Evolutionary conservation across 2,888 invertebrate genomes (phyloP), one percentile per base, ranked within the genome.

Genomic region (Nebria salina): DNA sequence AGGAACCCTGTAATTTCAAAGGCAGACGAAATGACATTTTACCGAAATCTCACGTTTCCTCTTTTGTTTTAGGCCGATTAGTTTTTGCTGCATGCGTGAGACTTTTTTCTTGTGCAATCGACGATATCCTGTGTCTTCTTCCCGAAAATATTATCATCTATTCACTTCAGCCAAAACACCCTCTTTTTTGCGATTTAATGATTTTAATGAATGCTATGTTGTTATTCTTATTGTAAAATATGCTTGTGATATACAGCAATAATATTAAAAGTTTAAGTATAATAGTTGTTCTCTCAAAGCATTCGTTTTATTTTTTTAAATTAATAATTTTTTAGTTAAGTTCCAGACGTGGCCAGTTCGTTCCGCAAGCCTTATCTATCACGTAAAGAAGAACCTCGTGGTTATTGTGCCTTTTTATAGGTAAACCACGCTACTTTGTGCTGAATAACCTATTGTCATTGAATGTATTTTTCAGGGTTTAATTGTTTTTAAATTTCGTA

Each of bases 61-160:
- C 79, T 81, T 81, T 81, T 81, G 81, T 81, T 76, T 81, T 81
- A 81, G 76, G 26, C 64, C 81, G 81, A 81, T 81, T 81, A 75
- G 76, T 70, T 81, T 81, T 81, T 75, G 76, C 75, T 68, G 43
- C 11, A 43, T 20, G 75, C 65, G 75, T 75, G 65, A 20, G 75
- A 64, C 3, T 54, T 75, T 74, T 75, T 65, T 75, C 34, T 20
- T 20, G 72, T 75, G 65, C 75, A 81, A 81, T 81, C 42, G 81
- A 34, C 70, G 75, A 81, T 81, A 81, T 81, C 81, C 81, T 75
- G 81, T 81, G 25, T 75, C 41, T n/a, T 73, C 41, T 42, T 73
- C 13, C 26, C 26, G 26, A 41, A 41, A 73, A 41, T 43, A 11
- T 73, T 13, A 13, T 43, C 72, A 7, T 41, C 15, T 13, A 7